Evolutionary conservation across 2,113 vertebrate genomes (phyloP).

Genomic region (Zonotrichia leucophrys): DNA sequence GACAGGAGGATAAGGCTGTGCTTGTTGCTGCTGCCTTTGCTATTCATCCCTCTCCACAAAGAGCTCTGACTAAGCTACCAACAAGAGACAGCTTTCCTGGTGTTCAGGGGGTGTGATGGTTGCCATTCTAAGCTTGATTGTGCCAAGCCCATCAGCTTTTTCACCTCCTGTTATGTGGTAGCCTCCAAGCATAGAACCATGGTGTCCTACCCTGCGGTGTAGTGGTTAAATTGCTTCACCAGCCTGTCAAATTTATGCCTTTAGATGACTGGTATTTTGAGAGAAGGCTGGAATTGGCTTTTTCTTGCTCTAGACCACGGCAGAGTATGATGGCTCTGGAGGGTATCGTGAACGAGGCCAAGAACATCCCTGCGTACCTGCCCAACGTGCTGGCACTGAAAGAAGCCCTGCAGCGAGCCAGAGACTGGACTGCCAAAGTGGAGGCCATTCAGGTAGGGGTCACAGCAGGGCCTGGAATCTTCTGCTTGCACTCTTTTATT

Average conservation of each 20-base stretch:
- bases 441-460: slow-evolving; percentile 90
- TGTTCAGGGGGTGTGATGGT: not conserved
- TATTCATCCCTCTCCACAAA: not conserved
- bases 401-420: slow-evolving; percentile 92
- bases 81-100: not conserved
- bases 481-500: not conserved
- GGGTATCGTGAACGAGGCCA: slow-evolving; percentile 91
- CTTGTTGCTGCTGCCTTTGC: not conserved
- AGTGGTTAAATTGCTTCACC: not conserved
- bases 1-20: not conserved
- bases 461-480: not conserved
- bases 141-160: not conserved
- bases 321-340: slow-evolving; percentile 92
- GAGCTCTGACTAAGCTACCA: not conserved
- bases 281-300: slow-evolving; percentile 15
- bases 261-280: not conserved
- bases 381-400: slow-evolving; percentile 93
- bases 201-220: not conserved
- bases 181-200: not conserved
- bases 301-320: slow-evolving; percentile 80
- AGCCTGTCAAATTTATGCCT: not conserved
- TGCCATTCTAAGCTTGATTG: not conserved
- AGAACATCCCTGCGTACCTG: slow-evolving; percentile 94
- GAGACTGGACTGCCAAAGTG: slow-evolving; percentile 94
- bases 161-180: not conserved